A percentile compares a stretch with the other conserved stretches of the same genome.
These are phyloP conservation scores for Hippocampus abdominalis DNA, from an alignment of 2,113 vertebrate species.

Conservation along the genomic window DNA sequence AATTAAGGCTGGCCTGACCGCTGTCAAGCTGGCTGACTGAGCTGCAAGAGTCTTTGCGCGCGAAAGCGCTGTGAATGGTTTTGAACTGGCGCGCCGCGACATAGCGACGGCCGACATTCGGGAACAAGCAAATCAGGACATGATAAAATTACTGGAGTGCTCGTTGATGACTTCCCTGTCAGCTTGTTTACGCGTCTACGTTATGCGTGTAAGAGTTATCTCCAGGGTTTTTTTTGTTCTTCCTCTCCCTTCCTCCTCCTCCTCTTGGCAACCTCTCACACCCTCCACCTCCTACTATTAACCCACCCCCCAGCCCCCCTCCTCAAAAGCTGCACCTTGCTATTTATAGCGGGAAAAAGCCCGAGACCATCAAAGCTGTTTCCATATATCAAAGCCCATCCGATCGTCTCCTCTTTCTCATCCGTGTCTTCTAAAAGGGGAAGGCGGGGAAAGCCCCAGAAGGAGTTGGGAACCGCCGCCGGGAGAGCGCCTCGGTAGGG, in stretches of 20 bases:
- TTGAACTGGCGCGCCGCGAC: no score
- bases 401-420: constrained; percentile 47
- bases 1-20: no score
- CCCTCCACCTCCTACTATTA: neutral
- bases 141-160: constrained; percentile 3
- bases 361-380: constrained; percentile 70
- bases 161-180: constrained; percentile 21
- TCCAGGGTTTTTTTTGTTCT: constrained; percentile 34
- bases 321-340: constrained; percentile 55
- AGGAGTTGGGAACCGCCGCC: constrained; percentile 51
- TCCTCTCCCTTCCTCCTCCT: constrained; percentile 20
- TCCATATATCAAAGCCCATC: constrained; percentile 68
- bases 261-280: constrained; percentile 33
- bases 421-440: constrained; percentile 61
- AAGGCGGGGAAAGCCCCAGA: constrained; percentile 65
- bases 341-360: constrained; percentile 68
- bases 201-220: neutral
- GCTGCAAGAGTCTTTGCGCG: no score
- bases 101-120: neutral
- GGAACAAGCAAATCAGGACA: neutral
- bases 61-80: no score
- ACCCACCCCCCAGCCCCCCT: neutral
- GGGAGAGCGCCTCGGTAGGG: constrained; percentile 28
- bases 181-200: constrained; percentile 25
- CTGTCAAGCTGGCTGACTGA: no score